Base-by-base conservation (phyloP, 2,113 vertebrate species). In the Proteles cristata region DNA sequence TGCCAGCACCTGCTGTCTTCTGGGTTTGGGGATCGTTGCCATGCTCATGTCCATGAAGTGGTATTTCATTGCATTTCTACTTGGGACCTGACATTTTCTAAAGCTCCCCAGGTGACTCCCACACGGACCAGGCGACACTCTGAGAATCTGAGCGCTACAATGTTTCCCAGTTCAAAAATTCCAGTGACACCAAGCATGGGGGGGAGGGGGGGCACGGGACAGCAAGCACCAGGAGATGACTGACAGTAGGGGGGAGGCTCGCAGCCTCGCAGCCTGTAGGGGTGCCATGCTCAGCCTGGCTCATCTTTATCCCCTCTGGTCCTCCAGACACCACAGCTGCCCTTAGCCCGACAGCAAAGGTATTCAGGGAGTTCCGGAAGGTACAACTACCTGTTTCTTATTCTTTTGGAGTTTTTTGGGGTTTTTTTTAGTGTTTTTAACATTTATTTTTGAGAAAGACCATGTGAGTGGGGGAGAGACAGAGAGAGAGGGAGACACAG, bases 91-190 rank as follows among this genome's bases (percentile, higher is more conserved):
- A 73, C n/a, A 17, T 91, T 87, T 61, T 61, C 66, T 35, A 68
- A 85, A 69, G 58, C 26, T 90, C 25, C 33, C 10, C 9, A 33
- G 9, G 26, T 45, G 69, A 85, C 65, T 85, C 73, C 71, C 19
- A 71, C 33, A 8, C 58, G 69, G 15, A 79, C 31, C 65, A 80
- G 48, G 76, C 35, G 73, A 12, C 33, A 55, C 50, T 68, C n/a
- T 86, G 83, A 92, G 50, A 89, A 79, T 71, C 58, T 71, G 58
- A 68, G 53, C 35, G n/a, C 33, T 28, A 50, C 50, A 50, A 55
- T 63, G n/a, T 50, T 94, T 87, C 48, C 11, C 26, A 63, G 43
- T 92, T 95, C 11, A 83, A 66, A 91, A 58, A 69, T 28, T 12
- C 23, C 50, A 39, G 0, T 25, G 74, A 61, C 69, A 74, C 4